phyloP scores from a whole-genome alignment of 2,888 invertebrate species.

The Lottia gigantea region DNA sequence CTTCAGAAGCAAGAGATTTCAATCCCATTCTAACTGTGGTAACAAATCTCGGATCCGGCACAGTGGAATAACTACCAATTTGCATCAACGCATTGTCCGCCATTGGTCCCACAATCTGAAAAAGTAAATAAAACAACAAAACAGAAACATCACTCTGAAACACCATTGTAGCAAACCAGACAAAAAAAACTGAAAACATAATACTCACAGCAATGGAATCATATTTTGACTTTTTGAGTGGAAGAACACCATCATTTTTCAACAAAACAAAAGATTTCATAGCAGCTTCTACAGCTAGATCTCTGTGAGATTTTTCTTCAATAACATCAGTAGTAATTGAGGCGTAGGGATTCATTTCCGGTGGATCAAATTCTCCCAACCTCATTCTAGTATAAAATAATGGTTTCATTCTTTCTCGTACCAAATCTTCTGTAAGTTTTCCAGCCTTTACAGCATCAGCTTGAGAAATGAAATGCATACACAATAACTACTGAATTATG shows the following conservation, averaged over 20 bases:
- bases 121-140: neutral
- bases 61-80: conserved; percentile 58
- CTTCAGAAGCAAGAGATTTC: conserved; percentile 33
- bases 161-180: neutral
- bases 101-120: conserved; percentile 64
- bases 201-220: conserved; percentile 34
- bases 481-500: no score
- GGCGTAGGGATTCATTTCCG: conserved; percentile 44
- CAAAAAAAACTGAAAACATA: neutral
- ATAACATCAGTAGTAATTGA: conserved; percentile 34
- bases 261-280: conserved; percentile 44
- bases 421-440: conserved; percentile 17
- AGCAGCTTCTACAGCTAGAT: conserved; percentile 40
- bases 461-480: neutral
- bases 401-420: conserved; percentile 27
- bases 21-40: conserved; percentile 52
- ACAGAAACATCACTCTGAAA: no score
- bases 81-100: conserved; percentile 53
- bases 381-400: conserved; percentile 33
- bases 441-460: conserved; percentile 11
- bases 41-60: conserved; percentile 38
- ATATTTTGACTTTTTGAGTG: conserved; percentile 29
- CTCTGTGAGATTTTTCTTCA: conserved; percentile 37
- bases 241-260: conserved; percentile 40
- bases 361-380: conserved; percentile 38